Base-by-base conservation (phyloP, 2,113 vertebrate genomes). In the Elachura formosa region DNA sequence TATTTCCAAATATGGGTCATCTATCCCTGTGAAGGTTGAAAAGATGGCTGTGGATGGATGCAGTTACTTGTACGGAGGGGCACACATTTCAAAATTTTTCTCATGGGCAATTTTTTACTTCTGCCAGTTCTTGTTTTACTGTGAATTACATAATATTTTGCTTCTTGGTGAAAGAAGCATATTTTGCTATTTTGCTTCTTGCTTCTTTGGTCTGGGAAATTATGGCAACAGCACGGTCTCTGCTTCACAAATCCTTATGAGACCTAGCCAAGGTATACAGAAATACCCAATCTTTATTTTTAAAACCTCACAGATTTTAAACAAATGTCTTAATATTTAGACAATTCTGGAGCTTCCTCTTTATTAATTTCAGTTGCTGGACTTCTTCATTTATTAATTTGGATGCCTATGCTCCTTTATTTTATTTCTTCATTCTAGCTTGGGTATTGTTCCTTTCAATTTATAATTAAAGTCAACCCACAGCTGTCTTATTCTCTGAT, bases 21-120 rank as follows among this genome's bases (percentile, higher is more conserved):
- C 43, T 48, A 5, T 46, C 24, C 22, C 24, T 54, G 9, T 21
- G 22, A 72, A 23, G 20, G 1, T 21, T 51, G 54, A 28, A 19
- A 41, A n/a, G 11, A 9, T 51, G 23, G 12, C 12, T 62, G 14
- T 40, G 52, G 51, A 54, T 62, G 45, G 12, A 72, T 34, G 18
- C 7, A 51, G 45, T 36, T 36, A 28, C 14, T 76, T 1, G 0
- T 25, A 55, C 0, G 4, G 33, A 74, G 26, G 17, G 19, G 28
- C 9, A 46, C 4, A 26, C 1, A 10, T n/a, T 58, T 22, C 14
- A 41, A 63, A 76, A 36, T 41, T 55, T 84, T 78, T 59, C 25
- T 72, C 5, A 33, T 0, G 0, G n/a, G 6, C 3, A 55, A 2
- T 33, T 46, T 82, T 74, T 79, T 43, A 5, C 4, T 93, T 63